Conservation (phyloP, 2,888 invertebrate genomes). For the Choristoneura rosaceana region DNA sequence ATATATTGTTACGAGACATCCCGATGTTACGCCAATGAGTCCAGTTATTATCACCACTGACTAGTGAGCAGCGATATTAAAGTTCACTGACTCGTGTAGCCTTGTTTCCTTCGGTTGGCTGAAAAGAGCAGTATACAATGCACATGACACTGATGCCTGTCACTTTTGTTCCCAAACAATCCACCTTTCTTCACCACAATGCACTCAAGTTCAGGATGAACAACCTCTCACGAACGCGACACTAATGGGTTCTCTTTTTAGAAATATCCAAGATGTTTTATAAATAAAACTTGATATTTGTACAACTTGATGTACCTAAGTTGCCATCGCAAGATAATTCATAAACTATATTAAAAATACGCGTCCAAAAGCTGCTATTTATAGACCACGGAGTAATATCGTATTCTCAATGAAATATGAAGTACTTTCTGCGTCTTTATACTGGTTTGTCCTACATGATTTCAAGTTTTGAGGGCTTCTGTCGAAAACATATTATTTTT, state of each 20-base stretch:
- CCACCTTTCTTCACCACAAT: not conserved
- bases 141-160: conserved; percentile 4
- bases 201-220: conserved; percentile 18
- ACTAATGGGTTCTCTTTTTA: conserved; percentile 17
- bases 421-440: conserved; percentile 7
- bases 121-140: not conserved
- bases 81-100: not conserved
- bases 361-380: not conserved
- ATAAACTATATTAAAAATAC: not conserved
- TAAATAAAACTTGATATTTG: conserved; percentile 1
- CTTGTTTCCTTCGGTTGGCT: not conserved
- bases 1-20: too few relatives aligned
- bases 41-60: not conserved
- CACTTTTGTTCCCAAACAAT: conserved; percentile 11
- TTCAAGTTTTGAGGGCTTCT: conserved; percentile 30
- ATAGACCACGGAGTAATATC: not conserved
- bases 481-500: conserved; percentile 21
- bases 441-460: conserved; percentile 18
- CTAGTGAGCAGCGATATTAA: not conserved
- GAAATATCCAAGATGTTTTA: not conserved
- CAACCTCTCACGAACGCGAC: conserved; percentile 10
- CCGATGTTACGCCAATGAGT: too few relatives aligned
- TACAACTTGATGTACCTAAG: not conserved
- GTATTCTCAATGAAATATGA: not conserved
- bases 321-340: not conserved